phyloP scores from a whole-genome alignment of 2,888 invertebrate genomes.

The Eremobia ochroleuca region DNA sequence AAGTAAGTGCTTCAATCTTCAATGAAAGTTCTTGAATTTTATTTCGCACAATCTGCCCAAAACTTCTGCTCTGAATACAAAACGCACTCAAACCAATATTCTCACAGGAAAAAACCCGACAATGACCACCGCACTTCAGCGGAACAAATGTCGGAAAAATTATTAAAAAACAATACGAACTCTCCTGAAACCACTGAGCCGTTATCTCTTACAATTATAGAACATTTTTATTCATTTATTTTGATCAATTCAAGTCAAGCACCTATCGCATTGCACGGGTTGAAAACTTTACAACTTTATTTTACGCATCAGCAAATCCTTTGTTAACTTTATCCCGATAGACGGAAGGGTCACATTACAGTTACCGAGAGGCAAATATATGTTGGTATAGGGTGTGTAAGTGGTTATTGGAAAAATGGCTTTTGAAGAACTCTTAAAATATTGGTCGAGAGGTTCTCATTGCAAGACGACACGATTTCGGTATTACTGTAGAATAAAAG shows the following conservation, averaged over 20 bases:
- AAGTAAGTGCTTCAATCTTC: not conserved
- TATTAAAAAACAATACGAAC: constrained; percentile 83
- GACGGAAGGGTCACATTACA: constrained; percentile 63
- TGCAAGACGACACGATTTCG: constrained; percentile 75
- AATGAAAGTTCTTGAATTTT: constrained; percentile 12
- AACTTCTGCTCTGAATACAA: constrained; percentile 56
- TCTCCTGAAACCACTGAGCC: constrained; percentile 84
- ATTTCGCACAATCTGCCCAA: constrained; percentile 63
- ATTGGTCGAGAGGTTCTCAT: constrained; percentile 76
- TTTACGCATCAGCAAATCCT: constrained; percentile 17
- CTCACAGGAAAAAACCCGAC: constrained; percentile 84
- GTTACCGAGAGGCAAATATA: constrained; percentile 11
- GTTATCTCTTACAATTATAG: constrained; percentile 82
- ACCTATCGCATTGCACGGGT: constrained; percentile 83
- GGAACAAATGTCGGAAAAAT: constrained; percentile 70
- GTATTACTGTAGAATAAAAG: constrained; percentile 79
- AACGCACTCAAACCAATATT: constrained; percentile 77
- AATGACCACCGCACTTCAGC: constrained; percentile 69
- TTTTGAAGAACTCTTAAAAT: constrained; percentile 83
- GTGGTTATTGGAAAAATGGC: constrained; percentile 87
- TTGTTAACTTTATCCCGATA: constrained; percentile 50
- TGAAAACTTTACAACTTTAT: constrained; percentile 65
- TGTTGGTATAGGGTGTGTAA: constrained; percentile 77
- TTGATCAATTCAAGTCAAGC: constrained; percentile 87
- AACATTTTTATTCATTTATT: constrained; percentile 84